Percentiles rank a stretch among this genome's conserved stretches.
Evolutionary conservation across 2,888 invertebrate species (phyloP).

Genomic region (Yponomeuta evonymella): DNA sequence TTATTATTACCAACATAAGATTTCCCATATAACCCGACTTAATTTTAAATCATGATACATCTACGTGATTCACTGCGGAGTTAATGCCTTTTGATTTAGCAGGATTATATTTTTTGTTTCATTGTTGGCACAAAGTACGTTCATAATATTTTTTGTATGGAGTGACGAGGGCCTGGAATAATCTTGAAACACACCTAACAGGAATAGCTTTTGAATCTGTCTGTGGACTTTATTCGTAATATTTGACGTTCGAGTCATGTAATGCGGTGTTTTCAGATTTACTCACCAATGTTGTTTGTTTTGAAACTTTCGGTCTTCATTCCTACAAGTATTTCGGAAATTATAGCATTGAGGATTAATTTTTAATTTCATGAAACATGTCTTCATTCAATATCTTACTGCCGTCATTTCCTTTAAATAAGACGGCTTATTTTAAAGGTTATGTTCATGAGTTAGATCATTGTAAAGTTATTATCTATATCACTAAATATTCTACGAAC

Average conservation of each 20-base stretch:
- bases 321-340: too few species aligned
- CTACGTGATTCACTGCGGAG: too few species aligned
- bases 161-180: too few species aligned
- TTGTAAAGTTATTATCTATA: conserved; percentile 38
- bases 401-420: conserved; percentile 33
- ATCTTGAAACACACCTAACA: background rate
- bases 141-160: too few species aligned
- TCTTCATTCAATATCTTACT: conserved; percentile 38
- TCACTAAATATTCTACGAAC: conserved; percentile 39
- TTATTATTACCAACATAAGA: too few species aligned
- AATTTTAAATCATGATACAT: too few species aligned
- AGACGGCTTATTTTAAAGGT: conserved; percentile 42
- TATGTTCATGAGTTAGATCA: conserved; percentile 30
- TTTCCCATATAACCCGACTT: too few species aligned
- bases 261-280: too few species aligned
- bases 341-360: too few species aligned
- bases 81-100: too few species aligned
- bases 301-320: background rate
- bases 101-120: too few species aligned
- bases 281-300: background rate
- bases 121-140: too few species aligned
- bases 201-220: background rate
- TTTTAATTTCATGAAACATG: background rate
- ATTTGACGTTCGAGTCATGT: background rate
- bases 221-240: background rate